Percentiles rank a stretch among this genome's conserved stretches.
Conservation (phyloP, 23 tunicate species). For the Trididemnum nubilum region DNA sequence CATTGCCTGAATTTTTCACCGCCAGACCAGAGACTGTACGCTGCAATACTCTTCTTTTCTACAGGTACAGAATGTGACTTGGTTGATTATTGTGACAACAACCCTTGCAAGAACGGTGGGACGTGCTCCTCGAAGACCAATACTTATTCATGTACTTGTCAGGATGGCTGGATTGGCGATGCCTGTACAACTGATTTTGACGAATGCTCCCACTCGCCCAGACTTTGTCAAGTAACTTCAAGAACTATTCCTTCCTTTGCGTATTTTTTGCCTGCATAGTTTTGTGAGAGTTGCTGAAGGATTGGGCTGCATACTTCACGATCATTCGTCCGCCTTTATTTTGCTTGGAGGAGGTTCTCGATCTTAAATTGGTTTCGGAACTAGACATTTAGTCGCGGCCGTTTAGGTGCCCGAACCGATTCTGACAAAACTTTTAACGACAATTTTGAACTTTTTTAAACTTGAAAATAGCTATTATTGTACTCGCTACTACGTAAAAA, state of each 20-base stretch:
- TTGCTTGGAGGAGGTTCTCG: not conserved
- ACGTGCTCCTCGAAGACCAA: constrained; percentile 32
- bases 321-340: not conserved
- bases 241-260: not conserved
- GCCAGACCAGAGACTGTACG: too few relatives aligned
- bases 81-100: constrained; percentile 6
- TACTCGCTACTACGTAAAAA: too few relatives aligned
- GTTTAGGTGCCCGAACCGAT: too few relatives aligned
- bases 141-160: constrained; percentile 42
- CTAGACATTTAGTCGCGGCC: too few relatives aligned
- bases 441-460: too few relatives aligned
- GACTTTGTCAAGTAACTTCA: constrained; percentile 27
- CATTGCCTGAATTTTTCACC: too few relatives aligned
- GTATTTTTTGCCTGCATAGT: not conserved
- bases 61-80: not conserved
- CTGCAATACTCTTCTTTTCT: not conserved
- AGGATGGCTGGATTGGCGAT: constrained; percentile 56
- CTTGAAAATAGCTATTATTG: too few relatives aligned
- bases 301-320: not conserved
- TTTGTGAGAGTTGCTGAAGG: not conserved
- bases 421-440: not conserved
- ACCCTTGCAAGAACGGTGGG: constrained; percentile 55
- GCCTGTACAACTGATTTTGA: constrained; percentile 65
- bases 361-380: too few relatives aligned
- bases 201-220: constrained; percentile 52